These are phyloP conservation scores for Microctonus hyperodae DNA, from an alignment of 2,888 invertebrate genomes.

Conservation along the genomic window DNA sequence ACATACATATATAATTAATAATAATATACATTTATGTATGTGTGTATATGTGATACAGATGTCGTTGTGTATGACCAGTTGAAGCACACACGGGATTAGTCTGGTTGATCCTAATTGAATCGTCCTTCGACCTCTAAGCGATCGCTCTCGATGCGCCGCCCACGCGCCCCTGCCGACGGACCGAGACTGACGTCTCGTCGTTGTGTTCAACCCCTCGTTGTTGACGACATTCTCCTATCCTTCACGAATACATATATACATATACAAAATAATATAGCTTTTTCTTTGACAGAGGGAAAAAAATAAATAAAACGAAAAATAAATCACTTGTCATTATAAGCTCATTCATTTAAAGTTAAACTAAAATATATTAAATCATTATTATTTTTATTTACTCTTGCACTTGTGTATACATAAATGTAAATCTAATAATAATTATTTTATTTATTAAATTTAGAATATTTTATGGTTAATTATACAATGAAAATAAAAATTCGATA, in stretches of 20 bases:
- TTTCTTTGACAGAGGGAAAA: no score
- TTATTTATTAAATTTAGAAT: no score
- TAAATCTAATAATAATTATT: no score
- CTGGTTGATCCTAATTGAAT: slow-evolving; percentile 61
- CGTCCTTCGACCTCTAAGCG: slow-evolving; percentile 59
- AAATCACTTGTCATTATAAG: slow-evolving; percentile 3
- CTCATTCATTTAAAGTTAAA: not conserved
- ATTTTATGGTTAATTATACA: no score
- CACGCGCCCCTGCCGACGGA: slow-evolving; percentile 36
- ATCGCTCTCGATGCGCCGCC: slow-evolving; percentile 46
- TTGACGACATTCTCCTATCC: slow-evolving; percentile 6
- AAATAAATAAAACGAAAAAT: not conserved
- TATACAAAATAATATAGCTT: no score
- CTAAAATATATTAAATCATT: not conserved
- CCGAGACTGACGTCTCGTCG: slow-evolving; percentile 25
- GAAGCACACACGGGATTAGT: slow-evolving; percentile 54
- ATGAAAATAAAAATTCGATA: no score
- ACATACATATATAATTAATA: no score
- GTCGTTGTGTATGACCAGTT: slow-evolving; percentile 43
- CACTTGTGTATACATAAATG: no score
- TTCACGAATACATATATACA: no score
- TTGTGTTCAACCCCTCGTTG: not conserved
- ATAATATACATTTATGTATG: not conserved
- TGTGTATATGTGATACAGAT: slow-evolving; percentile 3
- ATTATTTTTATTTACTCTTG: not conserved